Conservation (phyloP, 1,140 invertebrate species). For the Drosophila subpulchrella region DNA sequence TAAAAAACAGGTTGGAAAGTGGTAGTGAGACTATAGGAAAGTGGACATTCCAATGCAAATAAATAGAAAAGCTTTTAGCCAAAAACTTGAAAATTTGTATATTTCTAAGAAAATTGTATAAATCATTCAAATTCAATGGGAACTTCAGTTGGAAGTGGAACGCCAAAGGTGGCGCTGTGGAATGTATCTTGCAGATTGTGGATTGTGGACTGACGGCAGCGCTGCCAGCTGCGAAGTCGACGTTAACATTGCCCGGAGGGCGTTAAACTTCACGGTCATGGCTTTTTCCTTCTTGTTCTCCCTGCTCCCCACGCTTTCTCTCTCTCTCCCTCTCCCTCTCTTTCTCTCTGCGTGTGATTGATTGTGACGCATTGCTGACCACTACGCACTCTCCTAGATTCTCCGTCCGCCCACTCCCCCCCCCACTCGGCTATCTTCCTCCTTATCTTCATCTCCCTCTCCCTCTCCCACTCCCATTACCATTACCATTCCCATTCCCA, state of each 20-base stretch:
- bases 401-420: conserved; percentile 4
- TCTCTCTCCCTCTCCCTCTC: conserved; percentile 30
- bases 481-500: background rate
- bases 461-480: background rate
- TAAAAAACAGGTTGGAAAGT: no score
- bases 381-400: conserved; percentile 50
- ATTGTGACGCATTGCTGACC: conserved; percentile 77
- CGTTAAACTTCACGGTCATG: conserved; percentile 84
- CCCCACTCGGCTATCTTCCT: conserved; percentile 3
- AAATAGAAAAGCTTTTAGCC: no score
- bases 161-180: conserved; percentile 14
- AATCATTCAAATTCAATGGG: no score
- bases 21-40: no score
- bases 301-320: background rate
- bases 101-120: no score
- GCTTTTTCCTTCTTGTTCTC: conserved; percentile 71
- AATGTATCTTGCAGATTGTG: conserved; percentile 27
- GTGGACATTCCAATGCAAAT: no score
- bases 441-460: background rate
- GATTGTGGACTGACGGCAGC: conserved; percentile 20
- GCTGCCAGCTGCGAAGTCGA: conserved; percentile 16
- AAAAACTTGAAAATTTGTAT: no score
- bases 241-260: conserved; percentile 71
- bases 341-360: conserved; percentile 67
- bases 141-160: conserved; percentile 2